Base-by-base conservation (phyloP, 2,888 invertebrate species). In the Campopleginae sp. region DNA sequence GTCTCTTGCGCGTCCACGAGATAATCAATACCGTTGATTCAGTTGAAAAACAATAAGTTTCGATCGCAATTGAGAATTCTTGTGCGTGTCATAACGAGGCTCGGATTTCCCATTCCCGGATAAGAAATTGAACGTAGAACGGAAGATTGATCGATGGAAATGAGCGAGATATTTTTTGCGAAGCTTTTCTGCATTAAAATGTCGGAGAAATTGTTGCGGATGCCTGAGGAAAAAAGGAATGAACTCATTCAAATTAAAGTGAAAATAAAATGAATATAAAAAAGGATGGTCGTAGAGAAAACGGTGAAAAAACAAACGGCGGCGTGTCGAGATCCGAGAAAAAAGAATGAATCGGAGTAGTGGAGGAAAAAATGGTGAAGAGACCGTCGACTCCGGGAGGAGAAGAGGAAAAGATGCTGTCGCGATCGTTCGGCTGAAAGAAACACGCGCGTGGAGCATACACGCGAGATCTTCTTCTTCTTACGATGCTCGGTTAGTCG, bases 391-490 rank as follows among this genome's bases (percentile, higher is more conserved):
- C 5, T n/a, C 0, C 42, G 42, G 17, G 19, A n/a, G 42, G 19
- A 33, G 68, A 23, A 23, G 17, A 65, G 31, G 46, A 51, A 65
- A 78, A 71, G 70, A 68, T 65, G 81, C 72, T 77, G 77, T 66
- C 74, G 48, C 48, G 71, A 46, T 44, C 65, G 65, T 82, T 80
- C 70, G 38, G 72, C 65, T 79, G 61, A 66, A 72, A 51, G 65
- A 72, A 81, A 71, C n/a, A n/a, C 38, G 38, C 74, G 76, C 79
- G 58, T 70, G 46, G 31, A 14, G 66, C 10, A 54, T 58, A 65
- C 80, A 71, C 70, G 80, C 74, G 72, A 76, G 58, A 81, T 76
- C 80, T 65, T 79, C 79, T 65, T 79, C 79, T 61, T 68, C 78
- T 72, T 71, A 54, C 63, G 78, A 65, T 66, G 38, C 42, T 54